Evolutionary conservation across 2,113 vertebrate genomes (phyloP).

Genomic region (Connochaetes taurinus): DNA sequence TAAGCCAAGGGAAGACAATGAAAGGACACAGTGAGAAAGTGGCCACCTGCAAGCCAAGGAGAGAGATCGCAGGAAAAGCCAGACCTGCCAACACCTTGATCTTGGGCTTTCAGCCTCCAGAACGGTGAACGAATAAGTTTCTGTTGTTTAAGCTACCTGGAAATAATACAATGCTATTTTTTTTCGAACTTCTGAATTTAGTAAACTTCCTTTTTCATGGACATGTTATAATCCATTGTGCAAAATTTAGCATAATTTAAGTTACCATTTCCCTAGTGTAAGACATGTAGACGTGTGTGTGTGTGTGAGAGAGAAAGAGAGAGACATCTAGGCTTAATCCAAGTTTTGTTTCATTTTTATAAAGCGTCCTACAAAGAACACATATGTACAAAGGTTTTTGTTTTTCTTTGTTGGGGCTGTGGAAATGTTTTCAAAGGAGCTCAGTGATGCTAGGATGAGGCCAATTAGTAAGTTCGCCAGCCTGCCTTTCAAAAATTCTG

Average conservation of each 20-base stretch:
- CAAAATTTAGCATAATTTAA: neutral
- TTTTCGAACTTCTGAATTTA: neutral
- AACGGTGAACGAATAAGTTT: neutral
- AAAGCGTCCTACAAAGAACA: neutral
- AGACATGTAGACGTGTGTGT: neutral
- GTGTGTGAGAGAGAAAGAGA: neutral
- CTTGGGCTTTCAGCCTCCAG: neutral
- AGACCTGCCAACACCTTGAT: neutral
- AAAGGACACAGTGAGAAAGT: neutral
- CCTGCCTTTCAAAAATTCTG: neutral
- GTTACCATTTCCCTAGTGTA: neutral
- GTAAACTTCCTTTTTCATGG: neutral
- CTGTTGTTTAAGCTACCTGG: neutral
- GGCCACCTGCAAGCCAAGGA: neutral
- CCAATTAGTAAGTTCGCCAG: neutral
- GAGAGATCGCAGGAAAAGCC: neutral
- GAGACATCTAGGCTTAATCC: neutral
- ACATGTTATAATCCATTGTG: neutral
- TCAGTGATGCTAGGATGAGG: neutral
- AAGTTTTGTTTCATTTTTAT: neutral
- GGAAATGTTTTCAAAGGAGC: neutral
- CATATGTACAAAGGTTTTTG: neutral
- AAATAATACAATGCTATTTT: neutral
- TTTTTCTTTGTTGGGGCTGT: neutral
- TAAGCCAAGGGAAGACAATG: fast-evolving